A percentile compares a stretch with the other conserved stretches of the same genome.
These are phyloP conservation scores for Drosophila insularis DNA, from an alignment of 1,140 invertebrate species.

Conservation along the genomic window DNA sequence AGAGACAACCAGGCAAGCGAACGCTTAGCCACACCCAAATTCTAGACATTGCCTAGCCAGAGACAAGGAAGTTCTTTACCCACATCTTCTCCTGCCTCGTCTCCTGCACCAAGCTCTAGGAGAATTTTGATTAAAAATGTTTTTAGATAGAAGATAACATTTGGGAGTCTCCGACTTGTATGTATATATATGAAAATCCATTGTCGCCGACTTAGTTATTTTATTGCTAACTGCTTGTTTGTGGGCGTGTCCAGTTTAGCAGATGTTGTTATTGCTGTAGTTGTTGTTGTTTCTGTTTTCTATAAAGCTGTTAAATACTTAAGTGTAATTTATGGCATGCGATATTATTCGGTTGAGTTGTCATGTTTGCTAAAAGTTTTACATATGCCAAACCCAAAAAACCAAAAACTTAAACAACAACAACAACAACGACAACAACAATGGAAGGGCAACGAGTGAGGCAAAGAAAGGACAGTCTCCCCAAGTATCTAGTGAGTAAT, in stretches of 20 bases:
- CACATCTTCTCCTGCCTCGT: neutral
- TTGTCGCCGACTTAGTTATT: slow-evolving; percentile 43
- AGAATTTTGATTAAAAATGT: slow-evolving; percentile 66
- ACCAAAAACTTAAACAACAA: slow-evolving; percentile 50
- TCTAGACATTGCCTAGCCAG: neutral
- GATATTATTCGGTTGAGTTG: slow-evolving; percentile 72
- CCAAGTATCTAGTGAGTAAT: slow-evolving; percentile 11
- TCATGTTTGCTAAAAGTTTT: slow-evolving; percentile 75
- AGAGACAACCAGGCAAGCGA: neutral
- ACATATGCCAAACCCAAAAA: slow-evolving; percentile 58
- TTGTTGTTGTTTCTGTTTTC: slow-evolving; percentile 29
- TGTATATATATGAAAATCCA: slow-evolving; percentile 19
- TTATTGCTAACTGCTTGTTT: slow-evolving; percentile 48
- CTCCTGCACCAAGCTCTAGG: neutral
- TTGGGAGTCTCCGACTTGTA: slow-evolving; percentile 11
- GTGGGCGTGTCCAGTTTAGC: slow-evolving; percentile 49
- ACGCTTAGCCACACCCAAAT: slow-evolving; percentile 16
- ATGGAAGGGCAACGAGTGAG: neutral
- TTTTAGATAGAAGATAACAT: slow-evolving; percentile 54
- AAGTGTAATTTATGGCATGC: slow-evolving; percentile 79
- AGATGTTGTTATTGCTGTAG: neutral
- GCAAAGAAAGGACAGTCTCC: neutral
- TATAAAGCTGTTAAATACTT: slow-evolving; percentile 78
- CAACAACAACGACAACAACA: slow-evolving; percentile 14
- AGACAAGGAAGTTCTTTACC: neutral